Evolutionary conservation across 2,888 invertebrate genomes (phyloP).

Genomic region (Dasypolia templi): DNA sequence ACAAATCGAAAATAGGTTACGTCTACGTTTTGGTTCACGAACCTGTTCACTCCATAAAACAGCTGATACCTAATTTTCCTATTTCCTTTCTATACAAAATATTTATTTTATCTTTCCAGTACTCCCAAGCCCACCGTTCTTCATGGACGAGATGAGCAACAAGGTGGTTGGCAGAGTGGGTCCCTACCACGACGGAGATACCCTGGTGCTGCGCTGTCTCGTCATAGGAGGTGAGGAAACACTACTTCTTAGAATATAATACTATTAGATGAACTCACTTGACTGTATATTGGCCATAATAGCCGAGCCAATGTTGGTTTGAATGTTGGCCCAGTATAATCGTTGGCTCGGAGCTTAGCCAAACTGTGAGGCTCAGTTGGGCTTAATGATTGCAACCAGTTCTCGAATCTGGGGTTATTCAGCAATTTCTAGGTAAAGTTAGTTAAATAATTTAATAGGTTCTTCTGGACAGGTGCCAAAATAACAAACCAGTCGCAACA

Average conservation of each 20-base stretch:
- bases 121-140: conserved; percentile 88
- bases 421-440: neutral
- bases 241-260: neutral
- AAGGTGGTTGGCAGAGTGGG: conserved; percentile 87
- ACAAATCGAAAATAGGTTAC: no score
- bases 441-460: neutral
- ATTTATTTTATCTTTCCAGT: conserved; percentile 76
- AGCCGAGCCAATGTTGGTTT: neutral
- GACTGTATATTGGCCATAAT: neutral
- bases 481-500: neutral
- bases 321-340: neutral
- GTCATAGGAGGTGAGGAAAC: conserved; percentile 89
- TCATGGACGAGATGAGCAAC: conserved; percentile 86
- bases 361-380: neutral
- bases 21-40: no score
- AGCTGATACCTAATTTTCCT: no score
- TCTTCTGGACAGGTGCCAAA: neutral
- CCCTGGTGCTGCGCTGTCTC: conserved; percentile 89
- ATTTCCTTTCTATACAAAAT: no score
- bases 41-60: no score
- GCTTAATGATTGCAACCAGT: neutral
- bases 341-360: neutral
- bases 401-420: neutral
- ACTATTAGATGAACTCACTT: neutral
- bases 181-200: conserved; percentile 91